phyloP scores from a whole-genome alignment of 1,140 invertebrate genomes.

The Copidosoma floridanum region DNA sequence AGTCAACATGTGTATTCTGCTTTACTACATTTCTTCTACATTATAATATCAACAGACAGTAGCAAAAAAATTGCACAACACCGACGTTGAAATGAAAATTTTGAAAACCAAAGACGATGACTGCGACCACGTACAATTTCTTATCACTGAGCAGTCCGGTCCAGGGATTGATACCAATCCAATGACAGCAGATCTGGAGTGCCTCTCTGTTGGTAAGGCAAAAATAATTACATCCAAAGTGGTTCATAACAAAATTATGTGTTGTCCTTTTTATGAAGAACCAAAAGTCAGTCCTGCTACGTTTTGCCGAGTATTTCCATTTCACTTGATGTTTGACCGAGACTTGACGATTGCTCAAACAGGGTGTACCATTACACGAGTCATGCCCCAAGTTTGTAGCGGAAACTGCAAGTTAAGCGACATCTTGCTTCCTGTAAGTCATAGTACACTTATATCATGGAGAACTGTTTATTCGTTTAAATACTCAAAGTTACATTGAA shows the following conservation, averaged over 20 bases:
- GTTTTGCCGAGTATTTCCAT: constrained; percentile 92
- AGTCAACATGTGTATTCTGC: too few species aligned
- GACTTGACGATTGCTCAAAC: constrained; percentile 82
- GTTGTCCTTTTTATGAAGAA: constrained; percentile 59
- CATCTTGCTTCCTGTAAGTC: constrained; percentile 76
- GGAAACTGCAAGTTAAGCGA: constrained; percentile 71
- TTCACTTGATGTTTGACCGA: constrained; percentile 90
- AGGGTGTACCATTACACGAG: constrained; percentile 80
- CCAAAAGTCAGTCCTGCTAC: constrained; percentile 85
- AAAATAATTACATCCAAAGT: constrained; percentile 2
- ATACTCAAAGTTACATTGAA: too few species aligned
- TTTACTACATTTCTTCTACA: constrained; percentile 11
- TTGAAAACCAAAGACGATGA: constrained; percentile 81
- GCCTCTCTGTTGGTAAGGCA: constrained; percentile 66
- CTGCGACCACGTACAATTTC: constrained; percentile 91
- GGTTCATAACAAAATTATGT: not conserved
- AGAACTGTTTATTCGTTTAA: too few species aligned
- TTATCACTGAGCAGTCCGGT: constrained; percentile 81
- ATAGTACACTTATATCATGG: too few species aligned
- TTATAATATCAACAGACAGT: constrained; percentile 73
- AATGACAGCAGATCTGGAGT: constrained; percentile 71
- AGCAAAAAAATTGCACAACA: constrained; percentile 85
- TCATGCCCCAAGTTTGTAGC: constrained; percentile 71
- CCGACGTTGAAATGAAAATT: constrained; percentile 88
- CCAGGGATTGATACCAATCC: constrained; percentile 61